Evolutionary conservation across 1,140 invertebrate species (phyloP).

Genomic region (Kradibia gibbosae): DNA sequence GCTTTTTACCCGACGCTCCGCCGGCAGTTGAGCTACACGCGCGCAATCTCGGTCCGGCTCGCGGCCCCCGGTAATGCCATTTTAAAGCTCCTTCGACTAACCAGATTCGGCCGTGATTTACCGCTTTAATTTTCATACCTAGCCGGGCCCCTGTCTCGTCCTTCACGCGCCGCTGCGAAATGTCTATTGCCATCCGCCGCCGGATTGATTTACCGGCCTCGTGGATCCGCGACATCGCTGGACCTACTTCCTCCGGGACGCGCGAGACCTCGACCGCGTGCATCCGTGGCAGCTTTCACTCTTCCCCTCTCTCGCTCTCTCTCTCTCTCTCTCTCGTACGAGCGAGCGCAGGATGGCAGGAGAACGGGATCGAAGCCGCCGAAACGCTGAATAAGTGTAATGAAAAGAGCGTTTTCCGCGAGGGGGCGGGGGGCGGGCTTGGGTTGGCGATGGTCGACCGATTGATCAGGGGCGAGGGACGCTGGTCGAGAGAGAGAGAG

Average conservation of each 20-base stretch:
- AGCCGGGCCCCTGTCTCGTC: background rate
- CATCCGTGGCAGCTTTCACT: background rate
- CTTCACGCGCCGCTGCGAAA: conserved; percentile 53
- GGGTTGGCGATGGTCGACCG: no score
- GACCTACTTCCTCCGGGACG: background rate
- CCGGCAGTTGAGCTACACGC: conserved; percentile 7
- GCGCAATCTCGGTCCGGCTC: conserved; percentile 43
- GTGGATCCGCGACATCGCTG: background rate
- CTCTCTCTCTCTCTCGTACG: background rate
- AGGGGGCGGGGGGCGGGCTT: no score
- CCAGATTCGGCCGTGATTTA: conserved; percentile 67
- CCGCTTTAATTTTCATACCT: conserved; percentile 70
- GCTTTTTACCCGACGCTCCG: background rate
- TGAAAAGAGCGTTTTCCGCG: background rate
- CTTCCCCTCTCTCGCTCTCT: no score
- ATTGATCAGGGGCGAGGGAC: no score
- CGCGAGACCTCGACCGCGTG: background rate
- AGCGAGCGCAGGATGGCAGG: background rate
- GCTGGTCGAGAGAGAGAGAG: no score
- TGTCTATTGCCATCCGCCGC: conserved; percentile 61
- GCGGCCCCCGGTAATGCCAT: conserved; percentile 58
- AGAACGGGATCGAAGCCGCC: background rate
- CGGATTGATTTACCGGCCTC: conserved; percentile 65
- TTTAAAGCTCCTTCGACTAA: conserved; percentile 61
- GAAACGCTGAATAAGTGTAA: background rate